Conservation (phyloP, 2,797 vertebrate genomes). For the Diglossa cyanea region DNA sequence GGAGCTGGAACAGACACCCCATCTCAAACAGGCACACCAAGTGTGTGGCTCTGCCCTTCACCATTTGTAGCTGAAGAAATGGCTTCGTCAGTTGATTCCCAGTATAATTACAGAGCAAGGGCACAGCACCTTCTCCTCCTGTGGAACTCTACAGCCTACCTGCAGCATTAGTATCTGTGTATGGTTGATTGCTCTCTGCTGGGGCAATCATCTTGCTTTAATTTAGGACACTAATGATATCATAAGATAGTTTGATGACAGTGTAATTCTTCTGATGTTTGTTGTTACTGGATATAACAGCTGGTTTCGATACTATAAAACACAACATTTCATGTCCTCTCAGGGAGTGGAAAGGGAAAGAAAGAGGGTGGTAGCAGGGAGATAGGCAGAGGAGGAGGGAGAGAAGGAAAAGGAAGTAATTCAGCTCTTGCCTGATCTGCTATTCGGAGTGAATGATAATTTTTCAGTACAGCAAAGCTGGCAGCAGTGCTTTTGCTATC, state of each 20-base stretch:
- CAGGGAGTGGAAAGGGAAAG: background rate
- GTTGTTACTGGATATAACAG: conserved; percentile 58
- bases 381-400: background rate
- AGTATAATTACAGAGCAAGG: background rate
- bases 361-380: background rate
- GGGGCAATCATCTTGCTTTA: conserved; percentile 66
- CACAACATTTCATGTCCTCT: background rate
- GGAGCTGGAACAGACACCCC: background rate
- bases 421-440: background rate
- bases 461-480: conserved; percentile 17
- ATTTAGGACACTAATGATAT: conserved; percentile 73
- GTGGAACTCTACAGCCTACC: background rate
- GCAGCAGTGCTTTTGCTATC: conserved; percentile 10
- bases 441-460: conserved; percentile 14
- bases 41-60: background rate
- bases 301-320: conserved; percentile 54
- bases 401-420: background rate
- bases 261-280: conserved; percentile 66
- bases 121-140: background rate
- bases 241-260: conserved; percentile 54
- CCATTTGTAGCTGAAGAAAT: background rate
- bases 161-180: conserved; percentile 6
- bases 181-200: conserved; percentile 47
- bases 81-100: background rate
- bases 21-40: background rate